phyloP scores from a whole-genome alignment of 2,888 invertebrate species.

The Nephrotoma flavescens region DNA sequence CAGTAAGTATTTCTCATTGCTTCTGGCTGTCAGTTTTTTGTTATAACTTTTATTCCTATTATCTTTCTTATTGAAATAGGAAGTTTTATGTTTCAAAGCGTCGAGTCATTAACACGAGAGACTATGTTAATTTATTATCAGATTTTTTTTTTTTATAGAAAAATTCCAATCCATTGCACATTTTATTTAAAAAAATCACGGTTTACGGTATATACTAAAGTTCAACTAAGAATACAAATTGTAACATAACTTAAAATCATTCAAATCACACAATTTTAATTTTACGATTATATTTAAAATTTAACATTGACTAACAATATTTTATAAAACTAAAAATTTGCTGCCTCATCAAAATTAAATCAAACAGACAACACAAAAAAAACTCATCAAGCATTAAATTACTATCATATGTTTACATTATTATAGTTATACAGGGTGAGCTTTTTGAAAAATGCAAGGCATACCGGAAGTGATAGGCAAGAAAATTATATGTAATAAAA shows the following conservation, averaged over 20 bases:
- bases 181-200: not conserved
- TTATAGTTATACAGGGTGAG: too few species aligned
- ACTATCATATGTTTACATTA: not conserved
- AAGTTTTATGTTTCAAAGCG: too few species aligned
- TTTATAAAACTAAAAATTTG: not conserved
- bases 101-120: too few species aligned
- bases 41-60: too few species aligned
- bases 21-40: too few species aligned
- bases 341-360: not conserved
- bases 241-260: not conserved
- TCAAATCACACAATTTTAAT: not conserved
- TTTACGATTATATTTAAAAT: not conserved
- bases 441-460: too few species aligned
- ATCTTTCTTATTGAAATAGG: too few species aligned
- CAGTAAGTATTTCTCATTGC: too few species aligned
- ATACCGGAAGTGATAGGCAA: too few species aligned
- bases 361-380: not conserved
- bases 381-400: not conserved
- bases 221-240: not conserved
- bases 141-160: not conserved
- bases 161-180: not conserved
- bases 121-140: too few species aligned
- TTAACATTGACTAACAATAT: not conserved
- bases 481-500: too few species aligned
- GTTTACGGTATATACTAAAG: not conserved